These are phyloP conservation scores for Cheiracanthium punctorium DNA, from an alignment of 2,888 invertebrate genomes.

Conservation along the genomic window DNA sequence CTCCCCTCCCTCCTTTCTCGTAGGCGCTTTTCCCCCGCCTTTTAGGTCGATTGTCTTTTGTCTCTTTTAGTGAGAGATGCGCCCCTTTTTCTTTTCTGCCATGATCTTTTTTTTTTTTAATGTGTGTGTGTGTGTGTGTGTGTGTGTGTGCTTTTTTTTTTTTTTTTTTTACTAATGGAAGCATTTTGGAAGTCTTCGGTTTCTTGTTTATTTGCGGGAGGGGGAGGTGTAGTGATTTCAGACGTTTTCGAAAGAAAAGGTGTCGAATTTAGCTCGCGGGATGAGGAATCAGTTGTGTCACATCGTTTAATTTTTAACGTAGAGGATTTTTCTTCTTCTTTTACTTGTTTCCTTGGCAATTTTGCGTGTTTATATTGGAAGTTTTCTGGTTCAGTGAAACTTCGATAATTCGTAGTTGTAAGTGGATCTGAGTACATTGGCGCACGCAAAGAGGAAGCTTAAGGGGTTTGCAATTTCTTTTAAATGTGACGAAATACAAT, in stretches of 20 bases:
- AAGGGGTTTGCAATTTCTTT: no score
- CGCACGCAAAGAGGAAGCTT: no score
- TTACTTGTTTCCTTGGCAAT: no score
- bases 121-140: neutral
- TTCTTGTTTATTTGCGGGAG: neutral
- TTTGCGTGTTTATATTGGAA: no score
- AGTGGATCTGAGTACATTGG: no score
- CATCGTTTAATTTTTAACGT: neutral
- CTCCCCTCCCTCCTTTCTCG: neutral
- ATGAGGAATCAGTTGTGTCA: neutral
- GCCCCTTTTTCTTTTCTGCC: neutral
- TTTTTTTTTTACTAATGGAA: neutral
- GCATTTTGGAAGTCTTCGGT: neutral
- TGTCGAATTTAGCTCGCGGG: neutral
- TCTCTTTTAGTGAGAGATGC: conserved; percentile 11
- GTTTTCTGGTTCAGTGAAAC: neutral
- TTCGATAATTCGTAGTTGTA: no score
- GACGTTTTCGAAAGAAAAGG: neutral
- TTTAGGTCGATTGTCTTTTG: conserved; percentile 54
- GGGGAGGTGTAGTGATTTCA: no score
- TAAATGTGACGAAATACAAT: no score
- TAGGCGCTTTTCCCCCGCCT: conserved; percentile 13
- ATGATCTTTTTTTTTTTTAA: neutral
- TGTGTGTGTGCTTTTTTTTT: no score
- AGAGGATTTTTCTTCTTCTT: neutral